Evolutionary conservation across 2,797 vertebrate genomes (phyloP), one percentile per base, ranked within the genome.

Genomic region (Rhinogobio ventralis): DNA sequence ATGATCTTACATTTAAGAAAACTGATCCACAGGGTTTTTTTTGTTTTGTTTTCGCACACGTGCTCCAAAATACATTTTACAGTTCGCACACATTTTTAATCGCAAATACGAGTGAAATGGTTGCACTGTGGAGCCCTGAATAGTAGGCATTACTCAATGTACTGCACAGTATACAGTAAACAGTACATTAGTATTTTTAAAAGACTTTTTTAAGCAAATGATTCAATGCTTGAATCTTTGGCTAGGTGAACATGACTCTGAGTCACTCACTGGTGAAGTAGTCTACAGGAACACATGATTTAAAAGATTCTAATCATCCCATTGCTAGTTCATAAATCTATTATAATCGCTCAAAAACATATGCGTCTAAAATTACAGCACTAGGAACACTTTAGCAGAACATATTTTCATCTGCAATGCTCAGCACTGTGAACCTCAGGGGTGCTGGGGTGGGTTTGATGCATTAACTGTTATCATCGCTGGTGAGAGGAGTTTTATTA

Each of bases 401-500:
- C 25, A 74, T 64, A 20, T 75, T 74, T 39, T 75, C 42, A 9
- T 55, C 64, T 53, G 30, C 33, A 25, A 69, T 1, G 46, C 23
- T 69, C 46, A n/a, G 62, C 23, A 2, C 69, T 60, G n/a, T 73
- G 69, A 82, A 64, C 80, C 55, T 73, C 69, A 25, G 80, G 71
- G 71, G 57, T 74, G 71, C 11, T 51, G 71, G 64, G 69, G 68
- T 73, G 80, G 25, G 42, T 79, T 78, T 49, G 53, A 82, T 74
- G 55, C 69, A 73, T 82, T 82, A 82, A 82, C 71, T 51, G 69
- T 74, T 82, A 82, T 74, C 57, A 33, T 28, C 51, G 28, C 71
- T 64, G 55, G 39, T 45, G 33, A 55, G 15, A 69, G 25, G 36
- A 30, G 42, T 55, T 81, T 81, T 45, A 79, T 81, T 81, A 75